Evolutionary conservation across 2,113 vertebrate species (phyloP).

Genomic region (Brachyhypopomus gauderio): DNA sequence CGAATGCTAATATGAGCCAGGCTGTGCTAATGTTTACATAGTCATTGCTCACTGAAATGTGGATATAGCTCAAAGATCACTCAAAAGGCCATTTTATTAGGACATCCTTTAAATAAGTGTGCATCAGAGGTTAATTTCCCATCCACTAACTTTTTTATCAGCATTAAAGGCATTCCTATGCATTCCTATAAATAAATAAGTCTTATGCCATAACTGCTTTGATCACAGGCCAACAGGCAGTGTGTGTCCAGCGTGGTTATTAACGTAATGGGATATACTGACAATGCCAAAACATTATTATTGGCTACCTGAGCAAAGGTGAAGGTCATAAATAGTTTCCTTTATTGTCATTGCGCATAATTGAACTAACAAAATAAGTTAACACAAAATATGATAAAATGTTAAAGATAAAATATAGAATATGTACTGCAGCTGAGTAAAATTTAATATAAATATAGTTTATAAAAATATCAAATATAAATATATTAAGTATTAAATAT

Average conservation of each 20-base stretch:
- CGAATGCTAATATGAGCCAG: conserved; percentile 27
- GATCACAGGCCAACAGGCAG: background rate
- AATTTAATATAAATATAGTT: too few relatives aligned
- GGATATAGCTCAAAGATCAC: too few relatives aligned
- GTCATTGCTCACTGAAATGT: background rate
- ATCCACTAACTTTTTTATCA: background rate
- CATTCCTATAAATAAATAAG: background rate
- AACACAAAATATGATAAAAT: too few relatives aligned
- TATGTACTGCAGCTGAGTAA: too few relatives aligned
- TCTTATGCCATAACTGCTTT: background rate
- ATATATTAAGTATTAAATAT: too few relatives aligned
- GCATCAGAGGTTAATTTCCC: background rate
- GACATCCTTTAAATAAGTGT: background rate
- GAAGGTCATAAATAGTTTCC: background rate
- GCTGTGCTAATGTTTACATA: conserved; percentile 6
- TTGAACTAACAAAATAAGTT: too few relatives aligned
- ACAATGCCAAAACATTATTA: background rate
- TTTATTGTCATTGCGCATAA: too few relatives aligned
- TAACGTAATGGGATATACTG: too few relatives aligned
- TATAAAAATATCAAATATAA: too few relatives aligned
- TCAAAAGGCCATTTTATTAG: too few relatives aligned
- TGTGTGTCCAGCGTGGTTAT: too few relatives aligned
- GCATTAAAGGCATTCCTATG: background rate
- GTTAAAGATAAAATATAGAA: too few relatives aligned
- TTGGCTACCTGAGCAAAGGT: background rate